Base-by-base conservation (phyloP, 2,113 vertebrate genomes). In the Lanius collurio region DNA sequence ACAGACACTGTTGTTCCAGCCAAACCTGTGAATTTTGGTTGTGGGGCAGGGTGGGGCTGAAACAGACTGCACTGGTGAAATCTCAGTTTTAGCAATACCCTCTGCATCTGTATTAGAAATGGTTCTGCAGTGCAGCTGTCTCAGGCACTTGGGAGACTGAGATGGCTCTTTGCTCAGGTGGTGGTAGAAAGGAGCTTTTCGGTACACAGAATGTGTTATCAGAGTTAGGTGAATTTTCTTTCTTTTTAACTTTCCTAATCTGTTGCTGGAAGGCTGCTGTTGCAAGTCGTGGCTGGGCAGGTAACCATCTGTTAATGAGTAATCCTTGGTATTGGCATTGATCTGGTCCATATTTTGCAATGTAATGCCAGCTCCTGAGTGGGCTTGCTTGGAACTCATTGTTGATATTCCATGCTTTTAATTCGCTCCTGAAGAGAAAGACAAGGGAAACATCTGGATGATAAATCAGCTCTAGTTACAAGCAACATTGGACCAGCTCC, bases 281-380 rank as follows among this genome's bases (percentile, higher is more conserved):
- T 88, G 17, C 64, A 89, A 95, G 69, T 35, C 53, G 39, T 0
- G 0, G 85, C 86, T 84, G 86, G 46, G 60, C 75, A 94, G 89
- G 90, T 94, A 93, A 83, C 71, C 56, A 49, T 86, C 87, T 74
- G 85, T 95, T 95, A 96, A 95, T 96, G 86, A 94, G 59, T 97
- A 94, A 97, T 95, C 77, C 74, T 67, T 71, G 76, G 44, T 87
- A 69, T 31, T 57, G 10, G 52, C 94, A 94, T 84, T 79, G 87
- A 92, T 94, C 83, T 82, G 68, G 15, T 55, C 33, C 10, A 0
- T 65, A 27, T 96, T 96, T 93, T 94, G 93, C 90, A 94, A 71
- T 68, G 55, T 26, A 82, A 46, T 75, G 41, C 17, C 49, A 41
- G 71, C 81, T 93, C 62, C 76, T 89, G 80, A 95, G 80, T 31